Percentiles rank a stretch among this genome's conserved stretches.
phyloP scores from a whole-genome alignment of 2,797 vertebrate species.

The Octomys mimax region DNA sequence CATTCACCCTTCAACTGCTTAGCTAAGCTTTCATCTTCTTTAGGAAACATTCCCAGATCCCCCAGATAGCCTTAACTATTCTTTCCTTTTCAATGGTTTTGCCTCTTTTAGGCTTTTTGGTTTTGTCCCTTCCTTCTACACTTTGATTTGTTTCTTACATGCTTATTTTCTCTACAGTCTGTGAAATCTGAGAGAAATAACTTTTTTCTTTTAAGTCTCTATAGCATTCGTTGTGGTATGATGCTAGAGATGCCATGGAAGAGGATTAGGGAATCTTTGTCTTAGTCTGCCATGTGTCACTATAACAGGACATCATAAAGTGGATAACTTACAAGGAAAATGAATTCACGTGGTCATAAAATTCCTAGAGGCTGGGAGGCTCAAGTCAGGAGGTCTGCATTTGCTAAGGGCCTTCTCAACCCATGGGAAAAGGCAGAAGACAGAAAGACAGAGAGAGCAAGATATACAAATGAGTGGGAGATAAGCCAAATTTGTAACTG shows the following conservation, averaged over 20 bases:
- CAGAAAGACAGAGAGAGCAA: background rate
- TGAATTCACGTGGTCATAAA: background rate
- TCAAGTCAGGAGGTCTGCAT: background rate
- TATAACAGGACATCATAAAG: background rate
- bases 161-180: background rate
- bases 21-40: slow-evolving; percentile 22
- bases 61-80: background rate
- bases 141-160: background rate
- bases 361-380: no score
- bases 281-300: background rate
- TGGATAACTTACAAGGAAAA: background rate
- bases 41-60: background rate
- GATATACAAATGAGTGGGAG: no score
- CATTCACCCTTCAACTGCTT: background rate
- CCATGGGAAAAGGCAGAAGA: background rate
- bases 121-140: background rate
- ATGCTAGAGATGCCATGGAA: background rate
- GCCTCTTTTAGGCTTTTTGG: background rate
- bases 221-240: background rate
- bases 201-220: background rate
- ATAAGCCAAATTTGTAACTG: background rate
- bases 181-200: background rate
- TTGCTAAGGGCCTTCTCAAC: background rate
- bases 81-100: background rate
- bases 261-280: background rate